A percentile compares a stretch with the other conserved stretches of the same genome.
Evolutionary conservation across 2,888 invertebrate species (phyloP).

Genomic region (Latrodectus elegans): DNA sequence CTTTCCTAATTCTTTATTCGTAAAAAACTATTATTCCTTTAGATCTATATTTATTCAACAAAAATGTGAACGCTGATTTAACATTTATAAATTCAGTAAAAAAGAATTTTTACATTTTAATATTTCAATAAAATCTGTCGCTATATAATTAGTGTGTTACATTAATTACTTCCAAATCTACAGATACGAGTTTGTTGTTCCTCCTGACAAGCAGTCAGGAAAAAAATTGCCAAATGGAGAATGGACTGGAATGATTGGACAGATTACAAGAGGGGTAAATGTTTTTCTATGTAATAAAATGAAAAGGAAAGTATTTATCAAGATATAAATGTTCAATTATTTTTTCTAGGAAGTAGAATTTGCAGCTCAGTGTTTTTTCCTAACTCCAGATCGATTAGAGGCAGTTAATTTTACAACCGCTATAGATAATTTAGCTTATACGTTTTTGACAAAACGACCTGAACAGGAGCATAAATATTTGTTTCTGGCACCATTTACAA

Average conservation of each 20-base stretch:
- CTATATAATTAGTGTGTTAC: too few relatives aligned
- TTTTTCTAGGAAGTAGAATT: constrained; percentile 73
- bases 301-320: not conserved
- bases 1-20: too few relatives aligned
- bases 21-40: too few relatives aligned
- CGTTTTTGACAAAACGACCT: constrained; percentile 86
- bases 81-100: too few relatives aligned
- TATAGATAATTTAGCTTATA: constrained; percentile 86
- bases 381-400: constrained; percentile 77
- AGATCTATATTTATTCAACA: too few relatives aligned
- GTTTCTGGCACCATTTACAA: constrained; percentile 86
- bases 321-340: not conserved
- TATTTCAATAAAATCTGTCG: too few relatives aligned
- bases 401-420: constrained; percentile 85
- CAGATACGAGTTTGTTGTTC: constrained; percentile 71
- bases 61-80: too few relatives aligned
- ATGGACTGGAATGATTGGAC: constrained; percentile 76
- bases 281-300: not conserved
- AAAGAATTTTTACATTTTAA: too few relatives aligned
- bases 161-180: not conserved
- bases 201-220: constrained; percentile 73
- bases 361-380: constrained; percentile 80
- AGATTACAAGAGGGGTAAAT: constrained; percentile 77
- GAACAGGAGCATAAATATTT: constrained; percentile 87
- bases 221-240: constrained; percentile 71